Percentiles rank a stretch among this genome's conserved stretches.
Evolutionary conservation across 2,113 vertebrate genomes (phyloP).

Genomic region (Pollimyrus isidori): DNA sequence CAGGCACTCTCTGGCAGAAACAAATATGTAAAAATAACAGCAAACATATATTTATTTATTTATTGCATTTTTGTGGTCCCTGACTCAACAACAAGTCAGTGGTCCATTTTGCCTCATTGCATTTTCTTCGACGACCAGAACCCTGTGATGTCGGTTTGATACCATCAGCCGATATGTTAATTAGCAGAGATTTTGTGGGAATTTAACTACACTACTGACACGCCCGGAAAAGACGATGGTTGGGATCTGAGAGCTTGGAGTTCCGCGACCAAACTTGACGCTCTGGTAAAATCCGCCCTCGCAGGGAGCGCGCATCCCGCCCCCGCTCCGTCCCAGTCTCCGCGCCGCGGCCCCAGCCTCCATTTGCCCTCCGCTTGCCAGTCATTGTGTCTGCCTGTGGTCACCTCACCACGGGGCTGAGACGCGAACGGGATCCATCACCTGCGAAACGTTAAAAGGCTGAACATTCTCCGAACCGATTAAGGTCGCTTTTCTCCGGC

Average conservation of each 20-base stretch:
- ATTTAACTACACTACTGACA: constrained; percentile 49
- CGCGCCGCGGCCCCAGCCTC: not conserved
- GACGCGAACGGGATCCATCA: constrained; percentile 48
- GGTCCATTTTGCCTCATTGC: not conserved
- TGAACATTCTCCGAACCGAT: constrained; percentile 26
- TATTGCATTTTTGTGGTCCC: not conserved
- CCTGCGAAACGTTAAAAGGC: constrained; percentile 39
- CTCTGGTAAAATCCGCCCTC: constrained; percentile 7
- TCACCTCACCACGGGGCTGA: constrained; percentile 44
- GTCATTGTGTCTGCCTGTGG: constrained; percentile 36
- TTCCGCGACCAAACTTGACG: constrained; percentile 51
- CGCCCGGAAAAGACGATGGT: constrained; percentile 43
- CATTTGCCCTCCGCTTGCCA: constrained; percentile 42
- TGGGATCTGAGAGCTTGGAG: not conserved
- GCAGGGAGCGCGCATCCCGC: constrained; percentile 10
- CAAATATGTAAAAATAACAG: not conserved
- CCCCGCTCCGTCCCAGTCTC: constrained; percentile 12
- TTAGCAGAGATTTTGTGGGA: constrained; percentile 31
- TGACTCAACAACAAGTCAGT: not conserved
- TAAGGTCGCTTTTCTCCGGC: constrained; percentile 16
- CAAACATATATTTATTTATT: not conserved
- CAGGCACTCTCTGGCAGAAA: not conserved
- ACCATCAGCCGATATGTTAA: not conserved
- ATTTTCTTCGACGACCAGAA: not conserved
- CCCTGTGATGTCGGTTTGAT: not conserved